Evolutionary conservation across 2,888 invertebrate genomes (phyloP), one percentile per base, ranked within the genome.

Genomic region (Apotomis capreana): DNA sequence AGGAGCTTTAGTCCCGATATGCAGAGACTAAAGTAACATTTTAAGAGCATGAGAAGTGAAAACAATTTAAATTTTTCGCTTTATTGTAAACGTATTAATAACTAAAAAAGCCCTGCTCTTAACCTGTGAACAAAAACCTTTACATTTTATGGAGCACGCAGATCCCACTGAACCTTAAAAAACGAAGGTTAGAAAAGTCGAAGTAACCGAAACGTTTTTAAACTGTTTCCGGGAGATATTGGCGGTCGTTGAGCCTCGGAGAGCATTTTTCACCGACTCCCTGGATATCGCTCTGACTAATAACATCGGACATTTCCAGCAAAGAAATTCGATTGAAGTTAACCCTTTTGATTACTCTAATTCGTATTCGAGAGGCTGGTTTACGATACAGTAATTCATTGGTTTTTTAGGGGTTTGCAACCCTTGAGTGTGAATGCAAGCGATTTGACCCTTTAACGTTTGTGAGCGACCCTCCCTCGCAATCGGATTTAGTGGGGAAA

Each of bases 141-240:
- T 57, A 63, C n/a, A 72, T 62, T 73, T 68, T 60, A 69, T 60
- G 69, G 61, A 55, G 55, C 61, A 44, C 54, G 40, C 57, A 51
- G 86, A 87, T 85, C 84, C 84, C 80, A 80, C 77, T 79, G 82
- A 80, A 80, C 70, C 62, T 80, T 81, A 85, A 87, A 87, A 88
- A 87, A 84, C 83, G 84, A 83, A 84, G 84, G 83, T 85, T 85
- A 84, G 78, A 77, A 84, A 85, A 83, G 79, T 81, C 82, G 82
- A 87, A 85, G 80, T 87, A 84, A 84, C 83, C 81, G 76, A 83
- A 84, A 80, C 81, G 87, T 84, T 87, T 87, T 89, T 86, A 89
- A 87, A 86, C 86, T 84, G 82, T 84, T 84, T 84, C 76, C 79
- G 77, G 78, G 84, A 88, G 85, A 87, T 88, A 89, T 89, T 87